A percentile compares a stretch with the other conserved stretches of the same genome.
Conservation (phyloP, 2,888 invertebrate species). For the Capitulum mitella region DNA sequence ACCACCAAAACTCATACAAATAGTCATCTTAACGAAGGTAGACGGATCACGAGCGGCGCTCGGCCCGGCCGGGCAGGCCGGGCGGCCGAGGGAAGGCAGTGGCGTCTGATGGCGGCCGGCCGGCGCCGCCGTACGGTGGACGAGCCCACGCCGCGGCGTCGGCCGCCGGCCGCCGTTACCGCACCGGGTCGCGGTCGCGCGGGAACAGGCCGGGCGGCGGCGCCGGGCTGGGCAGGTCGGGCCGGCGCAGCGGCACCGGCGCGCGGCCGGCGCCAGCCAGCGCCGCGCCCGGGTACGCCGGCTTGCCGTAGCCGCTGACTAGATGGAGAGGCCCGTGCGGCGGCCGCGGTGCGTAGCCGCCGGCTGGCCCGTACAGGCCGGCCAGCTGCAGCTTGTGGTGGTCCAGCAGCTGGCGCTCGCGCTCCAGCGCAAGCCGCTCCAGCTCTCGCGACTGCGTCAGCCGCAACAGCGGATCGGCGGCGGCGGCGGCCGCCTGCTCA, state of each 20-base stretch:
- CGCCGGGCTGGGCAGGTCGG: neutral
- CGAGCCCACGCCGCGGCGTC: neutral
- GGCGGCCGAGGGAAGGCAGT: too few species aligned
- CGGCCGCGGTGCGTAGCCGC: neutral
- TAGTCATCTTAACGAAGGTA: too few species aligned
- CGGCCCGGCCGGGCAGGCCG: too few species aligned
- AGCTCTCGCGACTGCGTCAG: slow-evolving; percentile 1
- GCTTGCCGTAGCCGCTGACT: slow-evolving; percentile 8
- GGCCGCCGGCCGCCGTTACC: neutral
- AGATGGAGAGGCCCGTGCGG: neutral
- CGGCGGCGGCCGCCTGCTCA: neutral
- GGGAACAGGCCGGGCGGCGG: neutral
- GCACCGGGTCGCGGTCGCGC: neutral
- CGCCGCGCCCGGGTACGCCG: neutral
- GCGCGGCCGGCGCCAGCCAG: neutral
- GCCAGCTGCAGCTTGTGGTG: slow-evolving; percentile 7
- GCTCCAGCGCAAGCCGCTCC: neutral
- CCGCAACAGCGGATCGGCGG: neutral
- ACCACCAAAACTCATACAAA: neutral
- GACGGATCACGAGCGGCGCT: too few species aligned
- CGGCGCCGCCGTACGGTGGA: neutral
- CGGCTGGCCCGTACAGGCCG: neutral
- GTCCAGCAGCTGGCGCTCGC: slow-evolving; percentile 15
- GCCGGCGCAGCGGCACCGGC: neutral
- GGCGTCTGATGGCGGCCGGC: too few species aligned